These are phyloP conservation scores for Chaetorhynchus papuensis DNA, from an alignment of 2,113 vertebrate genomes.

Conservation along the genomic window DNA sequence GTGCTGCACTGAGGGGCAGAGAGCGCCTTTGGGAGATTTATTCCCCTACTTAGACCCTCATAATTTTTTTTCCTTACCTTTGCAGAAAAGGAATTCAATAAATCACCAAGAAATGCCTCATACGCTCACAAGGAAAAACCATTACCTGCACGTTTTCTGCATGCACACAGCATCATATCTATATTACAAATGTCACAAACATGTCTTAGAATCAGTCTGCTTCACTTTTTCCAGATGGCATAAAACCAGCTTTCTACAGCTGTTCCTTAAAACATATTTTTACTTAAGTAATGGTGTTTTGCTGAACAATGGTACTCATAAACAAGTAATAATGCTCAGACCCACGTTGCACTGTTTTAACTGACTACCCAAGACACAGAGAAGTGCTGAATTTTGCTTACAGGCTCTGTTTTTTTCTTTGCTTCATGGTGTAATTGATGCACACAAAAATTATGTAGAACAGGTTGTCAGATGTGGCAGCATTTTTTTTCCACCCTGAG, in stretches of 20 bases:
- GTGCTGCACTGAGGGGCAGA: background rate
- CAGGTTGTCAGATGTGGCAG: background rate
- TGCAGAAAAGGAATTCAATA: constrained; percentile 39
- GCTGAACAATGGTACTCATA: background rate
- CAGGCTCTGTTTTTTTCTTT: background rate
- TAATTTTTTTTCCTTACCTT: background rate
- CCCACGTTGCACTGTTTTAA: background rate
- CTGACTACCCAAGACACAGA: background rate
- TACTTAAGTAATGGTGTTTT: background rate
- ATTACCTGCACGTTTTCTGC: constrained; percentile 45
- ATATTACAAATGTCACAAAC: constrained; percentile 42
- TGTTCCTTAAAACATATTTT: background rate
- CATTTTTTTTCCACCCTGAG: background rate
- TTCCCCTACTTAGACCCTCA: background rate
- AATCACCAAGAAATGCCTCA: constrained; percentile 10
- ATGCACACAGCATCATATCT: background rate
- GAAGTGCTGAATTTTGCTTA: background rate
- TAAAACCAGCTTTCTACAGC: background rate
- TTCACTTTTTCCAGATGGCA: constrained; percentile 58
- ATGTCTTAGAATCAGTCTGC: background rate
- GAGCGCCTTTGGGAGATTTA: background rate
- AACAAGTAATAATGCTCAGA: background rate
- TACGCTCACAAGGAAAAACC: constrained; percentile 24
- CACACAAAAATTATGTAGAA: background rate
- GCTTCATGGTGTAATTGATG: background rate